These are phyloP conservation scores for Phyllotis vaccarum DNA, from an alignment of 2,797 vertebrate genomes.

Conservation along the genomic window DNA sequence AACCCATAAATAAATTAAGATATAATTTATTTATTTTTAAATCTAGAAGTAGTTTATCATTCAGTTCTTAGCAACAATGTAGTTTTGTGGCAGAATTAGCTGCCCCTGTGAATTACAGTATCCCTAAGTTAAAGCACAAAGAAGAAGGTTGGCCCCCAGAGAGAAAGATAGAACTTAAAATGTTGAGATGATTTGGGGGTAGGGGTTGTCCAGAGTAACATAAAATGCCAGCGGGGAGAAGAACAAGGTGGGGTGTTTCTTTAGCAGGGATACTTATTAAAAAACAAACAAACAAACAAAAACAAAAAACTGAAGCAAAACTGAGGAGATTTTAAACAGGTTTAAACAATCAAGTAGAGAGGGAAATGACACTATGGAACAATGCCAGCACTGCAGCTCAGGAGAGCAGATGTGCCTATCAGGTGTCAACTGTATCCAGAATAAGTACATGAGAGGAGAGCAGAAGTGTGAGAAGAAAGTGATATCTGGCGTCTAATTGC, in stretches of 20 bases:
- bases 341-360: neutral
- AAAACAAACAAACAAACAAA: no score
- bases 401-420: neutral
- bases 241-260: neutral
- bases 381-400: neutral
- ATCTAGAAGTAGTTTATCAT: neutral
- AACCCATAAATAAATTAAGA: neutral
- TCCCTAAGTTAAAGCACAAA: neutral
- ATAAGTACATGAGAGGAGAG: neutral
- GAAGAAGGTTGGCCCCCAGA: neutral
- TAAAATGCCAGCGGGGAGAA: neutral
- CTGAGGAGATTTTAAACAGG: conserved; percentile 36
- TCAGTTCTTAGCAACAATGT: neutral
- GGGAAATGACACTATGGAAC: neutral
- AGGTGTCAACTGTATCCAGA: neutral
- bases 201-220: neutral
- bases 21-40: neutral
- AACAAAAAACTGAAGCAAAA: conserved; percentile 20
- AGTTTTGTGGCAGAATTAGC: neutral
- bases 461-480: neutral
- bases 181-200: neutral
- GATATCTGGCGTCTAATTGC: neutral
- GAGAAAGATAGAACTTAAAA: neutral
- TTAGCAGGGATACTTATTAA: neutral
- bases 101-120: neutral